Evolutionary conservation across 2,113 vertebrate species (phyloP).

Genomic region (Nothoprocta pentlandii): DNA sequence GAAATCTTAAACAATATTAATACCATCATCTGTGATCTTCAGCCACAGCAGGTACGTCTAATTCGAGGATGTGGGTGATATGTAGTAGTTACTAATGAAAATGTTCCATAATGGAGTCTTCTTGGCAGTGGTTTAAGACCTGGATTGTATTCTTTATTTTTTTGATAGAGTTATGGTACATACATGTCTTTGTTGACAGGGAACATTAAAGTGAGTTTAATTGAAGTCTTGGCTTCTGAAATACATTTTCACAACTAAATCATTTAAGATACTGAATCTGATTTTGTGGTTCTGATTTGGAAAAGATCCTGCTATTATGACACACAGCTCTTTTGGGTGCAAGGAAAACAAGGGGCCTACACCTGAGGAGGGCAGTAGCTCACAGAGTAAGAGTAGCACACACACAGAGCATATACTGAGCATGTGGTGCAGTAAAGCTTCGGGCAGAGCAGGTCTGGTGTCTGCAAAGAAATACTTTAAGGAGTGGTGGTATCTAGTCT

Average conservation of each 20-base stretch:
- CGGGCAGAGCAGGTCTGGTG: background rate
- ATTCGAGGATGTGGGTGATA: fast-evolving
- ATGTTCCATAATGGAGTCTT: background rate
- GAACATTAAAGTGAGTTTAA: background rate
- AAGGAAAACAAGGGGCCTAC: too few species aligned
- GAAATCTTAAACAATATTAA: conserved; percentile 99
- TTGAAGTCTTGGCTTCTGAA: background rate
- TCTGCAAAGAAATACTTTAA: background rate
- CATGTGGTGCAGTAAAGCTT: background rate
- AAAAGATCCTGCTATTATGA: fast-evolving
- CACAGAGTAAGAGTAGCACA: background rate
- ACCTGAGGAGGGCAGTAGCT: background rate
- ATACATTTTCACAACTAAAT: background rate
- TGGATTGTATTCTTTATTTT: background rate
- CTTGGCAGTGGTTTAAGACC: background rate
- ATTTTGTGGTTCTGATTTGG: background rate
- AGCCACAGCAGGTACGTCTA: conserved; percentile 92
- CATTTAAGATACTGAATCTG: background rate
- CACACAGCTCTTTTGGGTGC: background rate
- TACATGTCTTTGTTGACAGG: background rate
- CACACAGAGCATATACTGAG: fast-evolving
- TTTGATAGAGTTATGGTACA: background rate
- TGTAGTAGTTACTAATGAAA: background rate
- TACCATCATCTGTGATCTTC: conserved; percentile 99
- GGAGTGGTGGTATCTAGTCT: background rate